Conservation (phyloP, 1,140 invertebrate genomes). For the Drosophila parabipectinata region DNA sequence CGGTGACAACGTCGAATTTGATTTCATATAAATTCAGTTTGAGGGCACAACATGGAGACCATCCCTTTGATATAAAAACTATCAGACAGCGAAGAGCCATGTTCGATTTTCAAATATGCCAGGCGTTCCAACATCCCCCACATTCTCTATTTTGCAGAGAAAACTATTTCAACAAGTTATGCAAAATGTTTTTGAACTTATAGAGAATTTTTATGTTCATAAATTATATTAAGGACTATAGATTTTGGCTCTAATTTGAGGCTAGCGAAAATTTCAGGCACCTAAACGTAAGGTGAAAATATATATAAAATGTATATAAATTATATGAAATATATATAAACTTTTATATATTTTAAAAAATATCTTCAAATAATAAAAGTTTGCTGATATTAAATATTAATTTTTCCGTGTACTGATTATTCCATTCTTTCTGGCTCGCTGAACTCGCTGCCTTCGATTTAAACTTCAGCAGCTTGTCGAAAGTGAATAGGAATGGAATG, state of each 20-base stretch:
- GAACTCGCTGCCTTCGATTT: slow-evolving; percentile 48
- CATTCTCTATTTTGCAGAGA: background rate
- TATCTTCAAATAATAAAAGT: background rate
- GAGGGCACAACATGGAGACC: slow-evolving; percentile 24
- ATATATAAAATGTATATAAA: too few species aligned
- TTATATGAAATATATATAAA: too few species aligned
- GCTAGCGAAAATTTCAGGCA: too few species aligned
- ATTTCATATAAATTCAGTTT: slow-evolving; percentile 56
- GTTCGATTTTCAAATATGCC: slow-evolving; percentile 49
- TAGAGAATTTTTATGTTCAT: too few species aligned
- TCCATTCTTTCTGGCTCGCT: background rate
- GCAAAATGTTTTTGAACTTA: background rate
- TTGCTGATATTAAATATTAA: background rate
- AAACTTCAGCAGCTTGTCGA: slow-evolving; percentile 45
- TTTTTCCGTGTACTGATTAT: slow-evolving; percentile 1
- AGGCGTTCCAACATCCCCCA: slow-evolving; percentile 6
- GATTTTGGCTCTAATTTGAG: too few species aligned
- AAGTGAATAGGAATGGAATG: slow-evolving; percentile 53
- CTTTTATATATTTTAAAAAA: background rate
- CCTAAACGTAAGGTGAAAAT: too few species aligned
- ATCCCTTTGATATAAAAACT: slow-evolving; percentile 15
- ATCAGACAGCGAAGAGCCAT: slow-evolving; percentile 21
- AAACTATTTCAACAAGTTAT: slow-evolving; percentile 1
- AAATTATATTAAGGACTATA: too few species aligned
- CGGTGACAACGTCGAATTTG: slow-evolving; percentile 45